Evolutionary conservation across 2,888 invertebrate genomes (phyloP).

Genomic region (Eustalomyia histrio): DNA sequence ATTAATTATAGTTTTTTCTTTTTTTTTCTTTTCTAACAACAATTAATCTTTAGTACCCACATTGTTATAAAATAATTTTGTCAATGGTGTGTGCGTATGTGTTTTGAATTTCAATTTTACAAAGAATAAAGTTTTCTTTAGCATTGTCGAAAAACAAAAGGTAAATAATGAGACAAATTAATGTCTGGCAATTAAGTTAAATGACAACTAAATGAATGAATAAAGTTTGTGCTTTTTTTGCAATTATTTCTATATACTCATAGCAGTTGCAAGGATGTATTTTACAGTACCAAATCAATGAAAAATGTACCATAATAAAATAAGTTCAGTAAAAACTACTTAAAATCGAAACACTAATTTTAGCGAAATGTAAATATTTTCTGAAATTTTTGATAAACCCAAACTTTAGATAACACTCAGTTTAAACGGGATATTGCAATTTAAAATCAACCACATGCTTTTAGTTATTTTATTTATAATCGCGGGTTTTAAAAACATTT

Average conservation of each 20-base stretch:
- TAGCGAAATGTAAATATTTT: no score
- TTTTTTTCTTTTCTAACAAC: not conserved
- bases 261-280: not conserved
- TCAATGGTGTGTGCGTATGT: not conserved
- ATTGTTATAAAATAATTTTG: slow-evolving; percentile 20
- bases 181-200: slow-evolving; percentile 61
- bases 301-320: no score
- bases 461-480: no score
- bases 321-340: not conserved
- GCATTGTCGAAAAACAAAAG: slow-evolving; percentile 49
- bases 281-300: no score
- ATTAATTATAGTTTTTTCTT: slow-evolving; percentile 14
- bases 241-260: slow-evolving; percentile 6
- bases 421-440: no score
- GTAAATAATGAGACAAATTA: slow-evolving; percentile 61
- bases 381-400: no score
- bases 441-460: no score
- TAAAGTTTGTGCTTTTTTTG: slow-evolving; percentile 32
- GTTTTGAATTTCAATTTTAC: slow-evolving; percentile 9
- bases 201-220: slow-evolving; percentile 43
- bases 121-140: not conserved
- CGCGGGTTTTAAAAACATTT: no score
- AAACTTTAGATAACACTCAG: no score
- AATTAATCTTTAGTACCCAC: slow-evolving; percentile 25
- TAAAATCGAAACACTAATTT: not conserved